phyloP scores from a whole-genome alignment of 1,140 invertebrate genomes.

The Pseudachorutes palmiensis region DNA sequence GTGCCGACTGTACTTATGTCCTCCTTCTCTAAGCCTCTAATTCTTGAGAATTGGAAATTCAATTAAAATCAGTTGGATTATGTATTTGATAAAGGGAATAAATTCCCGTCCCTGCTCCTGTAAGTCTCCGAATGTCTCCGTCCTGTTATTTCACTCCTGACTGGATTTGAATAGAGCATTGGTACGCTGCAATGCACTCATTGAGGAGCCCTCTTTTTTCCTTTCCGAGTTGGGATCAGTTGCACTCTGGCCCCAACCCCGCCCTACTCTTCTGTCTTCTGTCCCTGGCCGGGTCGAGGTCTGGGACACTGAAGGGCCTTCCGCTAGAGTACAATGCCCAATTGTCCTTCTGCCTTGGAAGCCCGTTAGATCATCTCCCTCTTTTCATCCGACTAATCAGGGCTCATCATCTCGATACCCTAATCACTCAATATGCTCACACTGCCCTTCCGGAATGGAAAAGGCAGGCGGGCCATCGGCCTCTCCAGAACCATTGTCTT shows the following conservation, averaged over 20 bases:
- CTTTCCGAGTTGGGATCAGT: conserved; percentile 22
- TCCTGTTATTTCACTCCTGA: conserved; percentile 35
- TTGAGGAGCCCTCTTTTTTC: conserved; percentile 22
- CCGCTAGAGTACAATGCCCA: conserved; percentile 5
- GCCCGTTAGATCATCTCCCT: conserved; percentile 13
- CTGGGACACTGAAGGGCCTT: conserved; percentile 7
- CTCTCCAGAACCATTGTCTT: conserved; percentile 12
- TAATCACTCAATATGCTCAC: conserved; percentile 33
- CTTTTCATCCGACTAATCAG: conserved; percentile 1
- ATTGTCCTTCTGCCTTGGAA: conserved; percentile 7
- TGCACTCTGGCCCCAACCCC: conserved; percentile 18
- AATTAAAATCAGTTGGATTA: conserved; percentile 32
- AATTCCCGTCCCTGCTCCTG: background rate
- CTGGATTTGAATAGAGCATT: conserved; percentile 35
- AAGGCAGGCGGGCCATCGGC: conserved; percentile 20
- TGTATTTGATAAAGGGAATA: conserved; percentile 7
- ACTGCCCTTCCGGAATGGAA: conserved; percentile 36
- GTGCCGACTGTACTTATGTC: background rate
- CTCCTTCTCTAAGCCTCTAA: background rate
- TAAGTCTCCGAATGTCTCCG: conserved; percentile 24
- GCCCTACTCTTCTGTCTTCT: background rate
- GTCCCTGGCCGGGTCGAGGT: background rate
- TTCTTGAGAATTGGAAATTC: conserved; percentile 31
- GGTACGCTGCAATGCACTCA: conserved; percentile 38
- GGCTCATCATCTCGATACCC: conserved; percentile 35